These are phyloP conservation scores for Chionoecetes opilio DNA, from an alignment of 1,140 invertebrate species.

Conservation along the genomic window DNA sequence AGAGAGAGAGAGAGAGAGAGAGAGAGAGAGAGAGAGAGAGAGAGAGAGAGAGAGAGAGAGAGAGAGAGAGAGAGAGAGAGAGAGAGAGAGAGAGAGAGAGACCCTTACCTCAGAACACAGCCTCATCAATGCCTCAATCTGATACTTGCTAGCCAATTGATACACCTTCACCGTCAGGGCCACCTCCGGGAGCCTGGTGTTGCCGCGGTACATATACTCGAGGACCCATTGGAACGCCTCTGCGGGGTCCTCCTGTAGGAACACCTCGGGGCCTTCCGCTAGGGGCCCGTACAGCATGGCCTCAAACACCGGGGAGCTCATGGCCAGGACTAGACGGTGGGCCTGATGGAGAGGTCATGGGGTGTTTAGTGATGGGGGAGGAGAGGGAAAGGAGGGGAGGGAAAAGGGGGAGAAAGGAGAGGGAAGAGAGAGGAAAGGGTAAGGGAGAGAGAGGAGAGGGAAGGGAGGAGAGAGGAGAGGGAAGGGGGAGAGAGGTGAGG, in stretches of 20 bases:
- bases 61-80: neutral
- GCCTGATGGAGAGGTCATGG: slow-evolving; percentile 38
- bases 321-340: slow-evolving; percentile 74
- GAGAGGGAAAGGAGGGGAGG: neutral
- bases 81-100: neutral
- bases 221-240: slow-evolving; percentile 75
- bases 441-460: neutral
- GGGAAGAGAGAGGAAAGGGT: neutral
- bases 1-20: neutral
- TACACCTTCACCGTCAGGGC: slow-evolving; percentile 67
- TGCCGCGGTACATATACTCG: slow-evolving; percentile 74
- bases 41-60: neutral
- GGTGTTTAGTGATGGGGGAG: neutral
- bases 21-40: neutral
- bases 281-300: slow-evolving; percentile 66
- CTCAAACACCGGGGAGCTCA: slow-evolving; percentile 76
- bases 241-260: slow-evolving; percentile 57
- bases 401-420: neutral
- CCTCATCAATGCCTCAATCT: slow-evolving; percentile 69
- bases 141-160: slow-evolving; percentile 73
- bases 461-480: too few species aligned
- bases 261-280: slow-evolving; percentile 50
- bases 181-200: slow-evolving; percentile 50
- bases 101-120: slow-evolving; percentile 66
- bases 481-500: too few species aligned